Evolutionary conservation across 1,140 invertebrate species (phyloP), one percentile per base, ranked within the genome.

Genomic region (Teleopsis dalmanni): DNA sequence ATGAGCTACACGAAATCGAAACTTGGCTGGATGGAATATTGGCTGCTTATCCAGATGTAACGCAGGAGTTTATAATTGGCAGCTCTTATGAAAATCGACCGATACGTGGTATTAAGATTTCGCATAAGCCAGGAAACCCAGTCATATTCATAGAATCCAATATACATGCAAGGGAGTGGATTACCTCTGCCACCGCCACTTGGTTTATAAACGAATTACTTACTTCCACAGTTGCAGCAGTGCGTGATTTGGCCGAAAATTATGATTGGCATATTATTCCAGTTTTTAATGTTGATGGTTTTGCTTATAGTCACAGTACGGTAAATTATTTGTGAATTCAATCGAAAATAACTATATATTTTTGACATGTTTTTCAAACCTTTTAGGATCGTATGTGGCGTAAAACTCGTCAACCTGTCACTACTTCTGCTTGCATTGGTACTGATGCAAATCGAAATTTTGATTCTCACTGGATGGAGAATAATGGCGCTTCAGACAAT

Each of bases 251-350:
- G 14, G 64, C 69, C 1, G 55, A 65, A 4, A 76, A 53, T 47
- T 76, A 71, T 46, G 76, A 84, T 53, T 84, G 81, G 80, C 79
- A 81, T 57, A 72, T 88, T 48, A 65, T 85, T 38, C 84, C 84
- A 0, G 73, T 84, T 0, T 66, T 79, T 9, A 88, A 88, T 69
- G 83, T 84, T 10, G 85, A 88, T 69, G 85, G 85, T 2, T 87
- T 82, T 58, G 75, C 74, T 19, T 84, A 80, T 56, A 78, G 78
- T 2, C 76, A 80, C 48, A 57, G 53, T 37, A 52, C 33, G 52
- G 75, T 76, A 46, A 27, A 42, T 38, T 2, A n/a, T 22, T 19
- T 27, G 6, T 23, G 9, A 18, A 45, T 8, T 1, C 1, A 19
- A 45, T 3, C 1, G 27, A 13, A 14, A n/a, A 10, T 35, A 21